Conservation (phyloP, 2,888 invertebrate genomes). For the Phymatocera aterrima region DNA sequence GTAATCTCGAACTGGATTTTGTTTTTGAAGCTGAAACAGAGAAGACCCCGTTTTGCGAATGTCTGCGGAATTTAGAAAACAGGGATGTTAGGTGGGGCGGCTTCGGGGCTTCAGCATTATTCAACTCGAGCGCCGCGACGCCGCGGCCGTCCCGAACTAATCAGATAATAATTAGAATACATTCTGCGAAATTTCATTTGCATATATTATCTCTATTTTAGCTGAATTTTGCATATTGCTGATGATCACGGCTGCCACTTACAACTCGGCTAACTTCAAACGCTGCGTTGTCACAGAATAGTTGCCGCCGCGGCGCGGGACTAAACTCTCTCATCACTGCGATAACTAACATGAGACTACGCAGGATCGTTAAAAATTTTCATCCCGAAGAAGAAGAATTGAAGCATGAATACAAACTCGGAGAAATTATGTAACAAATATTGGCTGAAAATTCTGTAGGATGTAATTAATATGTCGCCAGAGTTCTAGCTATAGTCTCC, state of each 20-base stretch:
- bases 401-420: too few relatives aligned
- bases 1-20: neutral
- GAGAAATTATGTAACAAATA: too few relatives aligned
- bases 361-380: too few relatives aligned
- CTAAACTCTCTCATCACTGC: too few relatives aligned
- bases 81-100: neutral
- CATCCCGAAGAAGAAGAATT: too few relatives aligned
- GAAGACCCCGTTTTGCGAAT: neutral
- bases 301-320: too few relatives aligned
- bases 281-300: too few relatives aligned
- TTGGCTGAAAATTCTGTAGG: too few relatives aligned
- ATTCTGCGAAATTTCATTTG: conserved; percentile 20
- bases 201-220: neutral
- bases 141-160: conserved; percentile 10
- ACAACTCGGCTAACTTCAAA: neutral
- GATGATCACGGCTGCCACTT: neutral
- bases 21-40: neutral
- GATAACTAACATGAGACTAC: too few relatives aligned
- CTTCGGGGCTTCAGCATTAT: neutral
- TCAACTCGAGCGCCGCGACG: neutral
- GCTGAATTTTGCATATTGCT: conserved; percentile 17
- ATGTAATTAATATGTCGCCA: too few relatives aligned
- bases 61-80: neutral
- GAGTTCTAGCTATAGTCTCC: too few relatives aligned
- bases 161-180: conserved; percentile 16